Evolutionary conservation across 1,140 invertebrate genomes (phyloP).

Genomic region (Magallana gigas): DNA sequence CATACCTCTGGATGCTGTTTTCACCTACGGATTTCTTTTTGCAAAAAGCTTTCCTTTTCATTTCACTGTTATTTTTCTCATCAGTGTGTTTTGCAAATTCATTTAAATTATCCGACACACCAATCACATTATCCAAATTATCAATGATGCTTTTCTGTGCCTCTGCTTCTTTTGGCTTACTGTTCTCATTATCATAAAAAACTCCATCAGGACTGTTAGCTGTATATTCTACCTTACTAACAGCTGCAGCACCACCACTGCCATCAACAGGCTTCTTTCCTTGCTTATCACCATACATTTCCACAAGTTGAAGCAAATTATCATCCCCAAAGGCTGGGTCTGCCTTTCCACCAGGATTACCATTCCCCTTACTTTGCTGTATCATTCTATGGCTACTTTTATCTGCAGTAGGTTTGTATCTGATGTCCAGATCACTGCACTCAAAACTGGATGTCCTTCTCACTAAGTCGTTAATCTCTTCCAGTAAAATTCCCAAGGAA

Average conservation of each 20-base stretch:
- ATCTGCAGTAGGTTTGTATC: background rate
- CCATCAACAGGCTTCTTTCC: background rate
- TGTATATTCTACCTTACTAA: no score
- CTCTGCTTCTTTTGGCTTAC: no score
- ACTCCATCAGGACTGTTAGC: no score
- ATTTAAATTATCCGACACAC: background rate
- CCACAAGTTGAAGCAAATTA: constrained; percentile 1
- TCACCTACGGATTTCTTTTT: background rate
- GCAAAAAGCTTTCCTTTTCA: background rate
- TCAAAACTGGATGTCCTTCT: background rate
- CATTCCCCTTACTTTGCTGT: background rate
- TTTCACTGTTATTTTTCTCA: background rate
- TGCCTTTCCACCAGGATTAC: background rate
- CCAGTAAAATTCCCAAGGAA: background rate
- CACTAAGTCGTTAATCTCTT: background rate
- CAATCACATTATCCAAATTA: no score
- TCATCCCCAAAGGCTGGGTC: background rate
- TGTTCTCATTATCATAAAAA: no score
- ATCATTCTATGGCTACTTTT: background rate
- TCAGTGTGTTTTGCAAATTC: background rate
- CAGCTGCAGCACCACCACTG: no score
- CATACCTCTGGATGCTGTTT: background rate
- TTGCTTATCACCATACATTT: background rate
- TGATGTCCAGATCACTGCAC: background rate
- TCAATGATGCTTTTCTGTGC: no score